These are phyloP conservation scores for Melinaea menophilus DNA, from an alignment of 2,888 invertebrate species.

Conservation along the genomic window DNA sequence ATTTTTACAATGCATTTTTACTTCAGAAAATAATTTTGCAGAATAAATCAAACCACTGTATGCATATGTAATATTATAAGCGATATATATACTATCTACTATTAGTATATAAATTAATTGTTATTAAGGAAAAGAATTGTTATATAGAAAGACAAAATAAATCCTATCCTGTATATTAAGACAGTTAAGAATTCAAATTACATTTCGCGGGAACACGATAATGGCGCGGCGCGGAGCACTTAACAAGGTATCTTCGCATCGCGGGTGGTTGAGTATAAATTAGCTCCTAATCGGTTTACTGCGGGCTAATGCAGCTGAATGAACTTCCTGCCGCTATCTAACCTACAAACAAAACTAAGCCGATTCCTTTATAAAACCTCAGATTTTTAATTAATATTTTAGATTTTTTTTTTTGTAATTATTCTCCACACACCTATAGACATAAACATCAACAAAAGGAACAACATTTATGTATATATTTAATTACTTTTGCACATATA, in stretches of 20 bases:
- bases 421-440: no score
- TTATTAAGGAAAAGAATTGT: not conserved
- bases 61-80: no score
- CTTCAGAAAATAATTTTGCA: no score
- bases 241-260: slow-evolving; percentile 26
- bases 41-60: no score
- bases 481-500: no score
- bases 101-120: no score
- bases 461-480: no score
- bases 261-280: slow-evolving; percentile 23
- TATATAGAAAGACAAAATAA: not conserved
- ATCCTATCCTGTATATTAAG: slow-evolving; percentile 1
- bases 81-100: no score
- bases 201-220: slow-evolving; percentile 17
- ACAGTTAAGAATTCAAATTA: slow-evolving; percentile 17
- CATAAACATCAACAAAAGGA: no score
- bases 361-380: not conserved
- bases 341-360: slow-evolving; percentile 14
- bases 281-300: slow-evolving; percentile 26
- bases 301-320: slow-evolving; percentile 28
- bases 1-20: no score
- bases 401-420: no score
- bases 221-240: slow-evolving; percentile 25
- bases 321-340: slow-evolving; percentile 31
- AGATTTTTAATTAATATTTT: no score